Evolutionary conservation across 2,888 invertebrate genomes (phyloP).

Genomic region (Pseudococcus viburni): DNA sequence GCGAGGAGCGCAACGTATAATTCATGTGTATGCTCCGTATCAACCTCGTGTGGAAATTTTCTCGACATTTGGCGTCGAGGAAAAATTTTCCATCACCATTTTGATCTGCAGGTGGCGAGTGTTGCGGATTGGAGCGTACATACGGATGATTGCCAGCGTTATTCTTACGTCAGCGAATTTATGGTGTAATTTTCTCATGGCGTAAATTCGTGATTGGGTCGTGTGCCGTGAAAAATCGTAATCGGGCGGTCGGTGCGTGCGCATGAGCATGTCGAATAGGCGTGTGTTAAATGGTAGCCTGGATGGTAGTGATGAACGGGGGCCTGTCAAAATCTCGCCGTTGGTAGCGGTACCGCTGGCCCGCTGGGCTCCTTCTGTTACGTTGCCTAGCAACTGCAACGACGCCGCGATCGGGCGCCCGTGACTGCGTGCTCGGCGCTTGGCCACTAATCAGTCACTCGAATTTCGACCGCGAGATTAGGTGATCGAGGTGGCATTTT

Average conservation of each 20-base stretch:
- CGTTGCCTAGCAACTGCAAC: conserved; percentile 60
- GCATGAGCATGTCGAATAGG: conserved; percentile 60
- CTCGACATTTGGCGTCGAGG: neutral
- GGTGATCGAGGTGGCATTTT: conserved; percentile 43
- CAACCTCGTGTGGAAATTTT: neutral
- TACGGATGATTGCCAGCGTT: too few relatives aligned
- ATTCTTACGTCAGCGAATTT: neutral
- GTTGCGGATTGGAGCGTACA: neutral
- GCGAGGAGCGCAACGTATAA: neutral
- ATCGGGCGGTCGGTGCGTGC: conserved; percentile 35
- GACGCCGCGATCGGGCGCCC: conserved; percentile 51
- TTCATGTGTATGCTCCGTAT: neutral
- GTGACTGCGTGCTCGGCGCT: conserved; percentile 30
- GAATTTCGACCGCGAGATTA: conserved; percentile 51
- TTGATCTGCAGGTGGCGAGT: neutral
- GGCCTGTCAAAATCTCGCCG: conserved; percentile 61
- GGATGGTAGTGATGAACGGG: conserved; percentile 60
- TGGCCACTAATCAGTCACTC: conserved; percentile 59
- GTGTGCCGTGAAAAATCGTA: conserved; percentile 23
- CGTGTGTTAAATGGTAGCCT: conserved; percentile 63
- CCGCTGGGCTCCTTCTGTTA: conserved; percentile 44
- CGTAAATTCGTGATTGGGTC: conserved; percentile 45
- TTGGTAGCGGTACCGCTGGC: conserved; percentile 34
- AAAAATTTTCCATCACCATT: neutral
- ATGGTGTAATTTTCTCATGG: conserved; percentile 47